These are phyloP conservation scores for Ondatra zibethicus DNA, from an alignment of 2,113 vertebrate species.

Conservation along the genomic window DNA sequence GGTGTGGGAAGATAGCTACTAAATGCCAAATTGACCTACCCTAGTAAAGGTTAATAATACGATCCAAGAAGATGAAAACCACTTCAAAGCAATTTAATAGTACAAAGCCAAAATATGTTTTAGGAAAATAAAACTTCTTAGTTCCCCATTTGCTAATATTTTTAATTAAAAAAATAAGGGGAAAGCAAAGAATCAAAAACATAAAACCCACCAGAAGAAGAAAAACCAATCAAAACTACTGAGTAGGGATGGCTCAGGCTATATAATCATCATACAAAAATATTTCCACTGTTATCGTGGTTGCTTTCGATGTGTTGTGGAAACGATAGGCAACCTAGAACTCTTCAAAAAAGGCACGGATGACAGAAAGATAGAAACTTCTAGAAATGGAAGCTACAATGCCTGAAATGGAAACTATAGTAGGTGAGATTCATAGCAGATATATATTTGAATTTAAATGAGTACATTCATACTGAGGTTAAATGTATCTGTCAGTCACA, in stretches of 20 bases:
- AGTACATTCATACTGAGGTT: not conserved
- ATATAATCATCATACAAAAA: not conserved
- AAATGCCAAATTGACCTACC: not conserved
- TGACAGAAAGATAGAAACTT: not conserved
- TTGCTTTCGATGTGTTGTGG: not conserved
- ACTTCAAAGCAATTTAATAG: not conserved
- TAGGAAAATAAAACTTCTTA: not conserved
- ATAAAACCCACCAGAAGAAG: not conserved
- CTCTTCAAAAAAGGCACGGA: not conserved
- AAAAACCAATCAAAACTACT: not conserved
- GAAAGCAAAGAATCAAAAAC: not conserved
- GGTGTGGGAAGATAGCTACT: not conserved
- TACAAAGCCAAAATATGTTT: not conserved
- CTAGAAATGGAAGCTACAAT: not conserved
- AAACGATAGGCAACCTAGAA: not conserved
- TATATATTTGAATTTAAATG: not conserved
- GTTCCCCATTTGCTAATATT: not conserved
- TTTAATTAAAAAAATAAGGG: not conserved
- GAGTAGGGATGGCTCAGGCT: not conserved
- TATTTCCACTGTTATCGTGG: not conserved
- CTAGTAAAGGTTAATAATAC: not conserved
- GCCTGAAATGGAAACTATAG: not conserved
- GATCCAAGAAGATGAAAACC: not conserved
- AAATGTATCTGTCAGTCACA: not conserved
- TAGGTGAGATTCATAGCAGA: not conserved